These are phyloP conservation scores for Camelus dromedarius DNA, from an alignment of 2,113 vertebrate genomes.

Conservation along the genomic window DNA sequence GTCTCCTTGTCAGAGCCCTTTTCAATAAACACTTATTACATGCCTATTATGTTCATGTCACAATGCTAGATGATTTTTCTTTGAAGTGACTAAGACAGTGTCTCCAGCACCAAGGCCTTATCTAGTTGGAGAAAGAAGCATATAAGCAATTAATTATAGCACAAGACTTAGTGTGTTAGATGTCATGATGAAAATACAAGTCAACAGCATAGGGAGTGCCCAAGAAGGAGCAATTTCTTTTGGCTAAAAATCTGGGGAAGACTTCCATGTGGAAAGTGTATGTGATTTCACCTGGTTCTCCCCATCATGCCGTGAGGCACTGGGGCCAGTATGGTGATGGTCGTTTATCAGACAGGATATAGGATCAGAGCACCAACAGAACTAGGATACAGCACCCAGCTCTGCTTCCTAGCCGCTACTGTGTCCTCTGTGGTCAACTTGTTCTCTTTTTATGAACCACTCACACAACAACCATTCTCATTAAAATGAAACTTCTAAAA, in stretches of 20 bases:
- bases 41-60: slow-evolving; percentile 41
- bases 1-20: not conserved
- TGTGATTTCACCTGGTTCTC: not conserved
- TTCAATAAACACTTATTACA: slow-evolving; percentile 51
- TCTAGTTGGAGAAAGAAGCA: slow-evolving; percentile 7
- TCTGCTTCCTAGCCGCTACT: not conserved
- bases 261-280: not conserved
- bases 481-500: slow-evolving; percentile 9
- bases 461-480: not conserved
- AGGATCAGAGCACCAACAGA: not conserved
- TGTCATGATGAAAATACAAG: slow-evolving; percentile 9
- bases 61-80: slow-evolving; percentile 8
- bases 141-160: not conserved
- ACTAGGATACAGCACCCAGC: not conserved
- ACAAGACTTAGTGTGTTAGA: not conserved
- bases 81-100: not conserved
- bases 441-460: slow-evolving; percentile 6
- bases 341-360: not conserved
- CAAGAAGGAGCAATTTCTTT: not conserved
- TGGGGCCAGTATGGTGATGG: not conserved
- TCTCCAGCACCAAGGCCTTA: slow-evolving; percentile 35
- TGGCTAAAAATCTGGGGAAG: not conserved
- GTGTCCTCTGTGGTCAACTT: not conserved
- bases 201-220: not conserved
- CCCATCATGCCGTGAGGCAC: not conserved